Base-by-base conservation (phyloP, 1,140 invertebrate species). In the Eurosta solidaginis region DNA sequence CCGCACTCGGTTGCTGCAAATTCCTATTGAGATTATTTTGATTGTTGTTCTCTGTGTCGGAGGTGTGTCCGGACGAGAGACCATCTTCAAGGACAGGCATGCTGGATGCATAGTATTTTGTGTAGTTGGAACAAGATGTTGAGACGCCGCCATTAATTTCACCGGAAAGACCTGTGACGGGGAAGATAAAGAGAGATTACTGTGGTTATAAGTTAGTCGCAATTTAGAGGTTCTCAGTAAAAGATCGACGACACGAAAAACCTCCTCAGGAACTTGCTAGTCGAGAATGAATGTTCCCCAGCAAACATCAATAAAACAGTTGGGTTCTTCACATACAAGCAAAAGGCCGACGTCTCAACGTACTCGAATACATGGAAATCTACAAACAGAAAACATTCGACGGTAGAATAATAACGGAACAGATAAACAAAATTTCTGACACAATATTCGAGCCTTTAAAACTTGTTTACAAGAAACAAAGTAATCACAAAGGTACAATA, bases 21-120 rank as follows among this genome's bases (percentile, higher is more conserved):
- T 85, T 84, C 68, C 83, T 85, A 10, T 59, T 63, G 20, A 73
- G 17, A 76, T 78, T 77, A 79, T 79, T 77, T 40, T 79, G 73
- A 45, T 81, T 81, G 87, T 94, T 94, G 87, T 97, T 96, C 87
- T 97, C 96, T 0, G 92, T 94, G 87, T 98, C 96, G 83, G 96
- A 97, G 1, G 94, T 94, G 84, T 97, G 96, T 17, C 96, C 96
- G 20, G 94, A 95, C 63, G 96, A 93, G 82, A 98, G 86, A 79
- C 97, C 97, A 89, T 99, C 97, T 88, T 98, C 97, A 7, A 98
- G 91, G 6, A 97, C 93, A 0, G 97, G 97, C 95, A 98, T 96
- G 79, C 94, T 85, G 20, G 86, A 85, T 20, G 86, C 81, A 79
- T 87, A 85, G 78, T 83, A 87, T 68, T 87, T 87, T 42, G 85